Percentiles rank a stretch among this genome's conserved stretches.
Conservation (phyloP, 2,888 invertebrate species). For the Suillia variegata region DNA sequence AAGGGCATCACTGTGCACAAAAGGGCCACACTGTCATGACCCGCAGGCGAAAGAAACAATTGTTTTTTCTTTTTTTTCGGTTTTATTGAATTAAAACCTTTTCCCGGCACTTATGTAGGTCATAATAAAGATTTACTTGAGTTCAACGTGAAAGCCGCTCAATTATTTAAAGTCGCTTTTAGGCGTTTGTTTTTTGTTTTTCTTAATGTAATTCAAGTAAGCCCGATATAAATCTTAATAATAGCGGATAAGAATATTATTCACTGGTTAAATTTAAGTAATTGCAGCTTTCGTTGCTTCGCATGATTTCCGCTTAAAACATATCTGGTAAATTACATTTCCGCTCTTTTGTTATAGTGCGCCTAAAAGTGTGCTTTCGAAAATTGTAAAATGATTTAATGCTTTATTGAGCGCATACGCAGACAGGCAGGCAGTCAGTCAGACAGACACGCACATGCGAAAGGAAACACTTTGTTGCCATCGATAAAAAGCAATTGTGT, state of each 20-base stretch:
- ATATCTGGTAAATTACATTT: no score
- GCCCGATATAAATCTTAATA: neutral
- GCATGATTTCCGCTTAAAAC: no score
- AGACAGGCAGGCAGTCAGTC: no score
- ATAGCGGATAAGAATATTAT: no score
- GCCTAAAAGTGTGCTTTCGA: constrained; percentile 30
- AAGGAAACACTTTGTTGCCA: neutral
- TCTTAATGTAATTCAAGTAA: neutral
- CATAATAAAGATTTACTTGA: neutral
- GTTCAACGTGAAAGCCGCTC: no score
- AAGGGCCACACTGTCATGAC: no score
- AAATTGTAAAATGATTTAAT: constrained; percentile 30
- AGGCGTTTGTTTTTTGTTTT: neutral
- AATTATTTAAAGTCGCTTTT: neutral
- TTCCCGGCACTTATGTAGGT: neutral
- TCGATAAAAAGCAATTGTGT: neutral
- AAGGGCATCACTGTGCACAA: no score
- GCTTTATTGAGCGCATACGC: constrained; percentile 12
- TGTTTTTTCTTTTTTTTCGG: neutral
- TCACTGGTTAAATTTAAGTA: no score
- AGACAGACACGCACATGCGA: no score
- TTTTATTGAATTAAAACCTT: no score
- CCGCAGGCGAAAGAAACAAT: no score
- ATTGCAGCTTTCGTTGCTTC: neutral
- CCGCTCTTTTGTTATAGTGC: no score